phyloP scores from a whole-genome alignment of 2,113 vertebrate genomes.

The Mugil cephalus region DNA sequence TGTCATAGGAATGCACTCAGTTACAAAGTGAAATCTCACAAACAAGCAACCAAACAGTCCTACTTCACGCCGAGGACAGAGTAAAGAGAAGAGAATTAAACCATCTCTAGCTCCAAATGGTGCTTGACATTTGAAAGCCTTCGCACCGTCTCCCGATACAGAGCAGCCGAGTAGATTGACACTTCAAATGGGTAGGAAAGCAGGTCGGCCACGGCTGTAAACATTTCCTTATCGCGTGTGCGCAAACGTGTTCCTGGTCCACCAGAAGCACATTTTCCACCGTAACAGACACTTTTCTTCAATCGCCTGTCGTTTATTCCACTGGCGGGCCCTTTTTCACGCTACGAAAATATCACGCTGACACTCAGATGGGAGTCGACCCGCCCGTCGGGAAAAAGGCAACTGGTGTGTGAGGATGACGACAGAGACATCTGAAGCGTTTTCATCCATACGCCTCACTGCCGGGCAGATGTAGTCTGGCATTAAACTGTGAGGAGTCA shows the following conservation, averaged over 20 bases:
- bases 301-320: slow-evolving; percentile 53
- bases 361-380: slow-evolving; percentile 40
- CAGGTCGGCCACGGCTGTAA: slow-evolving; percentile 49
- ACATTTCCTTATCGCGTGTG: slow-evolving; percentile 65
- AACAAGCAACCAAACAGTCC: slow-evolving; percentile 2
- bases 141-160: slow-evolving; percentile 39
- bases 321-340: slow-evolving; percentile 4
- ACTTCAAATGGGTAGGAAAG: slow-evolving; percentile 61
- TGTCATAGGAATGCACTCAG: too few species aligned
- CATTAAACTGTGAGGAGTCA: slow-evolving; percentile 24
- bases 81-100: slow-evolving; percentile 16
- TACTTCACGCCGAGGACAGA: slow-evolving; percentile 15
- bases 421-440: slow-evolving; percentile 40
- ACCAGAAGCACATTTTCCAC: slow-evolving; percentile 40
- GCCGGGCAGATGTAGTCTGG: slow-evolving; percentile 40
- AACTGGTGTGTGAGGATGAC: slow-evolving; percentile 37
- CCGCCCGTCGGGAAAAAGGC: slow-evolving; percentile 11
- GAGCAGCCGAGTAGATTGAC: slow-evolving; percentile 53
- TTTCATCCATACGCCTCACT: slow-evolving; percentile 46
- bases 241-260: slow-evolving; percentile 57
- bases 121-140: slow-evolving; percentile 68
- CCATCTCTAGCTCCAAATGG: slow-evolving; percentile 31
- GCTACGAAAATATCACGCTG: slow-evolving; percentile 54
- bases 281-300: slow-evolving; percentile 44
- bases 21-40: slow-evolving; percentile 19